phyloP scores from a whole-genome alignment of 2,888 invertebrate genomes.

The Andricus curvator region DNA sequence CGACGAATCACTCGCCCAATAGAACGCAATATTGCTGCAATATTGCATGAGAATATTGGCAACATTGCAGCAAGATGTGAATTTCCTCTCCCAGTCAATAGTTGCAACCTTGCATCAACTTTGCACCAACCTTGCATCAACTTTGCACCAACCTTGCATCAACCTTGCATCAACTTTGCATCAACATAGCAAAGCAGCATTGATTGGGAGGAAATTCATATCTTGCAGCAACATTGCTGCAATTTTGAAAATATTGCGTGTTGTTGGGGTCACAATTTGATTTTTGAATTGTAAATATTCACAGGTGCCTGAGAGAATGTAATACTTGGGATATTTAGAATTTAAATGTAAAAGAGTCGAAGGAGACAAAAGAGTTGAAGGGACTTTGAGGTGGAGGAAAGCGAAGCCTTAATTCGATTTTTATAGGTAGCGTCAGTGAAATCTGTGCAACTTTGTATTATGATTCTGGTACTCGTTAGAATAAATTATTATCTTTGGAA shows the following conservation, averaged over 20 bases:
- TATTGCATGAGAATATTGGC: too few relatives aligned
- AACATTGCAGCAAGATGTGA: too few relatives aligned
- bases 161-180: too few relatives aligned
- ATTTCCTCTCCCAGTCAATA: too few relatives aligned
- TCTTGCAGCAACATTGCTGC: too few relatives aligned
- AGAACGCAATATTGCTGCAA: too few relatives aligned
- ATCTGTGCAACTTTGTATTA: constrained; percentile 24
- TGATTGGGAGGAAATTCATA: too few relatives aligned
- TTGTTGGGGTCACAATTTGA: constrained; percentile 46
- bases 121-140: too few relatives aligned
- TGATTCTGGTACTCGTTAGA: constrained; percentile 17
- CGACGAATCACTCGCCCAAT: not conserved
- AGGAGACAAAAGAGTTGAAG: constrained; percentile 11
- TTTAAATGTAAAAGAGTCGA: constrained; percentile 57
- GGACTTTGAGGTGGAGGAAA: not conserved
- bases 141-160: too few relatives aligned
- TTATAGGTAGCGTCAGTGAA: constrained; percentile 29
- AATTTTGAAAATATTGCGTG: too few relatives aligned
- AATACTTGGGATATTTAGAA: constrained; percentile 69
- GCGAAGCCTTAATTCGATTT: constrained; percentile 19
- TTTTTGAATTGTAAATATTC: constrained; percentile 75
- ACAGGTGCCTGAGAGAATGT: constrained; percentile 75
- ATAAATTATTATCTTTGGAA: not conserved
- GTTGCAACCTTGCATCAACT: too few relatives aligned
- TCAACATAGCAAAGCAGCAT: too few relatives aligned